A percentile compares a stretch with the other conserved stretches of the same genome.
Conservation (phyloP, 2,797 vertebrate genomes). For the Gephyroberyx darwinii region DNA sequence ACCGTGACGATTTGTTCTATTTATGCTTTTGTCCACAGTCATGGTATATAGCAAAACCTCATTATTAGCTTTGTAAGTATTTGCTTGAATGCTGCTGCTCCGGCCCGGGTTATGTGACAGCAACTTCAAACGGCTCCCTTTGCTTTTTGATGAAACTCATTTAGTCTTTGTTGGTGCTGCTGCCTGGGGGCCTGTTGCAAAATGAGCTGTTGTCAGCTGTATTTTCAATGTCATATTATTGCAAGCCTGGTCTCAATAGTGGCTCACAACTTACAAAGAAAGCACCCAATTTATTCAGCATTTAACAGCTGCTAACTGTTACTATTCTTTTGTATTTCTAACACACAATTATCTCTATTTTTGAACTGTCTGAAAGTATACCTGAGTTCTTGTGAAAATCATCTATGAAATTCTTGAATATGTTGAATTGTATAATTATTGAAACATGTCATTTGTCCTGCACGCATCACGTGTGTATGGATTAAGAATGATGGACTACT, state of each 20-base stretch:
- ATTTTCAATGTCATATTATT: conserved; percentile 73
- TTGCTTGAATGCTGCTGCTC: conserved; percentile 55
- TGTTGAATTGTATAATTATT: no score
- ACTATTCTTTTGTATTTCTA: conserved; percentile 5
- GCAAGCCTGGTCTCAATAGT: conserved; percentile 38
- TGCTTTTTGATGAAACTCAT: conserved; percentile 75
- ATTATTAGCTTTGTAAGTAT: conserved; percentile 64
- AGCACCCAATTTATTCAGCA: conserved; percentile 34
- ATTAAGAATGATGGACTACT: not conserved
- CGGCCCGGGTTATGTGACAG: conserved; percentile 57
- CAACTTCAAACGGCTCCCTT: conserved; percentile 67
- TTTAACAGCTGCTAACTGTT: conserved; percentile 30
- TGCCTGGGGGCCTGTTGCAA: conserved; percentile 62
- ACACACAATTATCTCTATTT: conserved; percentile 4
- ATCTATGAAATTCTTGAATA: not conserved
- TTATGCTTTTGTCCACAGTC: conserved; percentile 49
- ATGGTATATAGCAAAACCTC: conserved; percentile 50
- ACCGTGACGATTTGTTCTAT: conserved; percentile 47
- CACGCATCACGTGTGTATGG: not conserved
- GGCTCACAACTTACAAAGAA: conserved; percentile 42
- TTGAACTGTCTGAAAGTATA: not conserved
- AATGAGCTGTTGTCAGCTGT: conserved; percentile 71
- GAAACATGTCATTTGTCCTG: not conserved
- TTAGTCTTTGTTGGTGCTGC: conserved; percentile 62
- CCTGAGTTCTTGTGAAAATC: not conserved